Percentiles rank a stretch among this genome's conserved stretches.
phyloP scores from a whole-genome alignment of 2,113 vertebrate species.

The Aplodontia rufa region DNA sequence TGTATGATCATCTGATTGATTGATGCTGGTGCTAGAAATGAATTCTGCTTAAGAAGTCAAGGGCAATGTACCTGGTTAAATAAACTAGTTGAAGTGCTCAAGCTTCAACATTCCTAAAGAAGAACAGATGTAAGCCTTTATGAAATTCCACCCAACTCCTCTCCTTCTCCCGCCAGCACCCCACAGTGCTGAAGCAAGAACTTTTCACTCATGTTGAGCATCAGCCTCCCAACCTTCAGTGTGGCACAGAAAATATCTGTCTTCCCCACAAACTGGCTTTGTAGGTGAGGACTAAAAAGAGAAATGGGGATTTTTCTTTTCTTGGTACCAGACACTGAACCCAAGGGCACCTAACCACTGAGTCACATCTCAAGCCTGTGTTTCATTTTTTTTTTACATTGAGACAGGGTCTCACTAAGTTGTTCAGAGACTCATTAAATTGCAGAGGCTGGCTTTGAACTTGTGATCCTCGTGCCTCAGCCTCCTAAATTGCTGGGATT shows the following conservation, averaged over 20 bases:
- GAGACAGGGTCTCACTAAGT: too few species aligned
- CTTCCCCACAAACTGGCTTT: neutral
- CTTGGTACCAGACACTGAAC: too few species aligned
- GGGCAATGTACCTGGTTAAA: neutral
- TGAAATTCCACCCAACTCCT: neutral
- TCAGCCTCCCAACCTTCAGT: neutral
- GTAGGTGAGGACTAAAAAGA: neutral
- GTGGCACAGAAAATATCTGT: neutral
- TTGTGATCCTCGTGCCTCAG: too few species aligned
- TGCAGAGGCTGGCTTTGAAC: too few species aligned
- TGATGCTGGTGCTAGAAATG: neutral
- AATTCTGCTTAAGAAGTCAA: neutral
- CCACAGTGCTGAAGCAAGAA: neutral
- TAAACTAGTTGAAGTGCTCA: neutral
- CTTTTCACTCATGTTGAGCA: neutral
- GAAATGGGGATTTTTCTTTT: rapidly evolving
- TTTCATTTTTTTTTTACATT: too few species aligned
- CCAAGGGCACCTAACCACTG: too few species aligned
- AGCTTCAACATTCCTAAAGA: neutral
- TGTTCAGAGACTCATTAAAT: too few species aligned
- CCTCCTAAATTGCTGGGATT: too few species aligned
- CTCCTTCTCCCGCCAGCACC: neutral
- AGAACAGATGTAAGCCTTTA: neutral
- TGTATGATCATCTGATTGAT: neutral
- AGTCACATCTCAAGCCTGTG: too few species aligned